Conservation (phyloP, 2,113 vertebrate genomes). For the Syrmaticus mikado region DNA sequence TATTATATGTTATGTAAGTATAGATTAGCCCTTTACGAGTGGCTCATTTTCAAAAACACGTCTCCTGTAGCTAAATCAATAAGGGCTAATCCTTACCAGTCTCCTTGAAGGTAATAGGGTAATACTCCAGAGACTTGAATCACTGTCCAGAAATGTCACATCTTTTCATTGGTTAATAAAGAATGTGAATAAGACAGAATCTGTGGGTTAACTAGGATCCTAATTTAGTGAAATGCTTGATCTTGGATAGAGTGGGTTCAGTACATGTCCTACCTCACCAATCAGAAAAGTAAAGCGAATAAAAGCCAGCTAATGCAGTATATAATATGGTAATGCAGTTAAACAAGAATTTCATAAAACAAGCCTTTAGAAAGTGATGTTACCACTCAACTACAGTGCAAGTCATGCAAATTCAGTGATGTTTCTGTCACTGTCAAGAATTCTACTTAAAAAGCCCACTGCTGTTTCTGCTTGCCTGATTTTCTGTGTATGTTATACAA, state of each 20-base stretch:
- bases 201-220: accelerated
- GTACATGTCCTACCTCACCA: not conserved
- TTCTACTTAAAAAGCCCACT: not conserved
- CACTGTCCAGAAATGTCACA: not conserved
- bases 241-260: not conserved
- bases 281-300: not conserved
- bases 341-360: not conserved
- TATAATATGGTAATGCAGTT: not conserved
- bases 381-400: not conserved
- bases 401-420: not conserved
- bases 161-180: not conserved
- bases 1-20: not conserved
- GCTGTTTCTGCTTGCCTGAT: not conserved
- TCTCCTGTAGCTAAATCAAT: not conserved
- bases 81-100: not conserved
- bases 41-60: not conserved
- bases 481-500: not conserved
- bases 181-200: not conserved
- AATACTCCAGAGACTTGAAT: not conserved
- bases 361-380: not conserved
- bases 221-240: not conserved
- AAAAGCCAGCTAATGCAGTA: not conserved
- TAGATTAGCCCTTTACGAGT: not conserved
- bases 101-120: not conserved
- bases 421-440: not conserved